A percentile compares a stretch with the other conserved stretches of the same genome.
phyloP scores from a whole-genome alignment of 2,888 invertebrate species.

The Eustalomyia histrio region DNA sequence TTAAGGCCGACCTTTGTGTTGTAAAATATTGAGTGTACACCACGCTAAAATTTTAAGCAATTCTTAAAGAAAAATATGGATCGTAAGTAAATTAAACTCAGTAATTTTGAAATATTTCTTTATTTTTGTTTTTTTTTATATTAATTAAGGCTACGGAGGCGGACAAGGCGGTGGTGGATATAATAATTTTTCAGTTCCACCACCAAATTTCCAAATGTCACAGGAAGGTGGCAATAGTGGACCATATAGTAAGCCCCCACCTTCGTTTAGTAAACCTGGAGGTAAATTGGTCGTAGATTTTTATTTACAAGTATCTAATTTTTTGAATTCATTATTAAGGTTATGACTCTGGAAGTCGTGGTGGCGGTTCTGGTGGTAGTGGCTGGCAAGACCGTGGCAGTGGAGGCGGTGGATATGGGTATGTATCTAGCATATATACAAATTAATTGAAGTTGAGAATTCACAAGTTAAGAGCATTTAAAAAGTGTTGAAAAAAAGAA shows the following conservation, averaged over 20 bases:
- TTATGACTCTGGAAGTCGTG: slow-evolving; percentile 74
- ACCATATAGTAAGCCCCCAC: slow-evolving; percentile 77
- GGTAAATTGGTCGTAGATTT: slow-evolving; percentile 68
- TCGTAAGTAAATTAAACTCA: slow-evolving; percentile 39
- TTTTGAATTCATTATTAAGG: slow-evolving; percentile 66
- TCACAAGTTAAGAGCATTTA: slow-evolving; percentile 68
- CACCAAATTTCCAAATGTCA: slow-evolving; percentile 77
- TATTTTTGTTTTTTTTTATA: neutral
- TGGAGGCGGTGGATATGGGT: slow-evolving; percentile 76
- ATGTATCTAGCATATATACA: slow-evolving; percentile 69
- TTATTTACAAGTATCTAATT: neutral
- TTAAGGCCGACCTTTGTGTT: neutral
- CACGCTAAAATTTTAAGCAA: neutral
- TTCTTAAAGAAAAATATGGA: slow-evolving; percentile 43
- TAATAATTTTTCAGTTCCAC: slow-evolving; percentile 78
- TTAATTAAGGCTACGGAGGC: slow-evolving; percentile 66
- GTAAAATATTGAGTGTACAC: neutral
- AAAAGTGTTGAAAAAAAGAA: neutral
- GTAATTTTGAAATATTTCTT: neutral
- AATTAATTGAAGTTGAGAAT: slow-evolving; percentile 48
- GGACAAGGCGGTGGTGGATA: slow-evolving; percentile 72
- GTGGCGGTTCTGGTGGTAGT: slow-evolving; percentile 69
- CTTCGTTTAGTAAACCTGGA: slow-evolving; percentile 75
- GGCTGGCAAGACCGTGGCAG: slow-evolving; percentile 73
- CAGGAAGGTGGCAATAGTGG: slow-evolving; percentile 75